Evolutionary conservation across 2,888 invertebrate species (phyloP).

Genomic region (Dasysyrphus albostriatus): DNA sequence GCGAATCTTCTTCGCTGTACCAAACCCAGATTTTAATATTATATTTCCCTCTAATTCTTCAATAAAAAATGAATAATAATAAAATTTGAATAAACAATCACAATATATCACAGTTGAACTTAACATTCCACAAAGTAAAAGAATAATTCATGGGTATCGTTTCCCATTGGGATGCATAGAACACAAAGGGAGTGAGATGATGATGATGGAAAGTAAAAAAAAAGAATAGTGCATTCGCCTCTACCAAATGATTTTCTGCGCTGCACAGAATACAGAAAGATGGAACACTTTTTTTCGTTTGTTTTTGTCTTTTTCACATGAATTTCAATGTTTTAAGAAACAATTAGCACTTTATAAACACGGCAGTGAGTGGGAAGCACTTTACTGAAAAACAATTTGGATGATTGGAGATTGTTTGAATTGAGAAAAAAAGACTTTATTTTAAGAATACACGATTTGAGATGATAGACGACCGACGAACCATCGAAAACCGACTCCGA

Average conservation of each 20-base stretch:
- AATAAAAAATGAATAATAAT: conserved; percentile 61
- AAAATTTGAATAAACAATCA: conserved; percentile 9
- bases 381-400: conserved; percentile 20
- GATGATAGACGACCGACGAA: conserved; percentile 61
- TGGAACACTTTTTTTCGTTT: conserved; percentile 46
- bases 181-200: conserved; percentile 64
- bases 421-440: conserved; percentile 56
- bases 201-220: conserved; percentile 34
- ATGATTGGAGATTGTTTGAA: conserved; percentile 44
- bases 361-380: conserved; percentile 54
- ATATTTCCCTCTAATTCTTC: conserved; percentile 24
- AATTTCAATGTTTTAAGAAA: conserved; percentile 26
- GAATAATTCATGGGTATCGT: background rate
- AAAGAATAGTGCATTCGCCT: conserved; percentile 69
- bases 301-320: conserved; percentile 57
- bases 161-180: conserved; percentile 39
- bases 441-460: conserved; percentile 52
- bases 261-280: conserved; percentile 30
- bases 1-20: conserved; percentile 44
- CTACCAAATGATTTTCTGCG: conserved; percentile 72
- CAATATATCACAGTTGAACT: conserved; percentile 36
- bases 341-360: conserved; percentile 32
- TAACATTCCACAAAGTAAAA: conserved; percentile 32
- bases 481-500: conserved; percentile 74
- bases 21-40: conserved; percentile 61